Base-by-base conservation (phyloP, 2,797 vertebrate species). In the Sebastiscus albofasciatus region DNA sequence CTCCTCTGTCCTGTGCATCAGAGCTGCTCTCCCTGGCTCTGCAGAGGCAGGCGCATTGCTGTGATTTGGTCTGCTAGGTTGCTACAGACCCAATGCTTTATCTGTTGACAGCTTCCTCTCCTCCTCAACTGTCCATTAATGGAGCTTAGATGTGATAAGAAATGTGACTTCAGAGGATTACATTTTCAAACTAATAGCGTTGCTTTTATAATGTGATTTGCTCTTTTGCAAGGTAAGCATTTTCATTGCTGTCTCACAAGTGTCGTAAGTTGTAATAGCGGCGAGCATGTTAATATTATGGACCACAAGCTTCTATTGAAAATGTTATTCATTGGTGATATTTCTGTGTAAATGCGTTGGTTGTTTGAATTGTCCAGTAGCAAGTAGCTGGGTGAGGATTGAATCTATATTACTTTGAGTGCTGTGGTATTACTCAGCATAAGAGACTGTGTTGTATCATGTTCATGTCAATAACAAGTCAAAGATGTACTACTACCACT, bases 31-130 rank as follows among this genome's bases (percentile, higher is more conserved):
- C 81, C 24, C 77, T 75, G 67, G 83, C 89, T 90, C 90, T 92
- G 94, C 92, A 94, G 92, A 91, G 92, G 77, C 84, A 92, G 86
- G 86, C 85, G 88, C 92, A 93, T 87, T 93, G 93, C 92, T 92
- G 91, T 90, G 89, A 84, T 93, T 92, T 84, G 72, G 79, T 89
- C 77, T 89, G 89, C 87, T 82, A 77, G 81, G 75, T 69, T 85
- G 85, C 88, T 82, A 87, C 72, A 87, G 83, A 84, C 83, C 56
- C 36, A 69, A 68, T 81, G 81, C 81, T 79, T 84, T 68, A 85
- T 90, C 81, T 87, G 70, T 81, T 86, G 68, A 82, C 75, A 88
- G 71, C 42, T 74, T 89, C 34, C 39, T 58, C 42, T 81, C 68
- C 52, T 90, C 59, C 64, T 90, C 73, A 77, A 46, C 73, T 76